Evolutionary conservation across 2,888 invertebrate genomes (phyloP).

Genomic region (Synanthedon tipuliformis): DNA sequence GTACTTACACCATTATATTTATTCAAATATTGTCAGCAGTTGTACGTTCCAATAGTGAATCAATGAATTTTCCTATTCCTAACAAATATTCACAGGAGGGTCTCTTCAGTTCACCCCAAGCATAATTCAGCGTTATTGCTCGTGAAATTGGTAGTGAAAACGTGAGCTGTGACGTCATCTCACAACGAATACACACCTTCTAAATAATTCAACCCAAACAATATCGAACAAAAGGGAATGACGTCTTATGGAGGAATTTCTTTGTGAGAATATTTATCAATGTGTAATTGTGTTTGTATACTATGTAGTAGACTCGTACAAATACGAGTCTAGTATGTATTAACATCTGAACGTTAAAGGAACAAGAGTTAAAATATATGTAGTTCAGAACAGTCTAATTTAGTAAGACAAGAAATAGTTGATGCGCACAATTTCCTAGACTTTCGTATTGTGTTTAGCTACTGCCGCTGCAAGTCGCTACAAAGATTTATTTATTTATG

Average conservation of each 20-base stretch:
- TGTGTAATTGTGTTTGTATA: too few species aligned
- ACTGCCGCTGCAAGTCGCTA: constrained; percentile 5
- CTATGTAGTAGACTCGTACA: too few species aligned
- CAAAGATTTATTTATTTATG: constrained; percentile 7
- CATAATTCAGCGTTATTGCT: constrained; percentile 38
- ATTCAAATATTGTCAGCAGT: too few species aligned
- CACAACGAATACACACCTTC: constrained; percentile 2
- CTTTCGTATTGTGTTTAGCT: constrained; percentile 14
- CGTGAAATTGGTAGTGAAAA: constrained; percentile 29
- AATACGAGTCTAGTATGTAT: too few species aligned
- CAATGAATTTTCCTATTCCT: constrained; percentile 14
- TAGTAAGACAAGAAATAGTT: constrained; percentile 16
- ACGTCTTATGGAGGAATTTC: neutral
- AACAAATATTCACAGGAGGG: constrained; percentile 9
- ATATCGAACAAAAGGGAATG: neutral
- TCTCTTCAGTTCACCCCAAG: constrained; percentile 4
- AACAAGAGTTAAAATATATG: neutral
- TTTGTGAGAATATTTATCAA: too few species aligned
- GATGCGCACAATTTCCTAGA: constrained; percentile 13
- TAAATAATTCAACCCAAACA: neutral
- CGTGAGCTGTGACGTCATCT: constrained; percentile 4
- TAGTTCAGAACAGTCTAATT: constrained; percentile 12
- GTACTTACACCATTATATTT: too few species aligned
- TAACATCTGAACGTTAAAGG: too few species aligned
- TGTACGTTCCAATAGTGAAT: constrained; percentile 7